Base-by-base conservation (phyloP, 92 coral and sea anemone species). In the Epizoanthus fatuus region DNA sequence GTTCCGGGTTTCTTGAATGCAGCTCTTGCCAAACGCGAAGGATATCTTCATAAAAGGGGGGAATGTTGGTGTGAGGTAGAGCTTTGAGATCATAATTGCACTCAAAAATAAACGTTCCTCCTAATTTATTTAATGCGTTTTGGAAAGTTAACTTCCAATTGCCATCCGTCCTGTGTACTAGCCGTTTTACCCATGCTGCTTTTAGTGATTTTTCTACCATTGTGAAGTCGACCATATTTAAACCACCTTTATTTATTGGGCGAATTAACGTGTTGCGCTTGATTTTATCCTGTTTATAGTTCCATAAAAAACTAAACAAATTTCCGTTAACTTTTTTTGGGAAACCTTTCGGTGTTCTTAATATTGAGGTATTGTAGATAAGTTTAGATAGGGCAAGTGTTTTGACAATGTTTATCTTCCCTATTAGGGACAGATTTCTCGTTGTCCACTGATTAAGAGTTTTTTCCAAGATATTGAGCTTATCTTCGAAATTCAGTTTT, bases 21-120 rank as follows among this genome's bases (percentile, higher is more conserved):
- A 67, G 69, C 29, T 68, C 68, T 53, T 52, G 78, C 68, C 86
- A 81, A 25, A 80, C 74, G 4, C 67, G 38, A 51, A 81, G 39
- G 49, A 81, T 49, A 62, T 44, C 60, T 53, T 69, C 68, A 7
- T 81, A 81, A 81, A 81, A 69, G 62, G 86, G 65, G 25, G 64
- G 67, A 45, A 67, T 14, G 56, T 81, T 22, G 54, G 12, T 22
- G 5, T 47, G 62, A 6, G 37, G 52, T 44, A 65, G 17, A 63
- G 17, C 64, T 65, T 57, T 65, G 35, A 68, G 51, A 16, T 81
- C 76, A 16, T 66, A 81, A 19, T 67, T 81, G 53, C 84, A 60
- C 7, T 79, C 14, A 58, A 77, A 77, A 63, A 79, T 59, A 20
- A 62, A 79, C n/a, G 72, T 9, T 7, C 75, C 76, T 32, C 86